Conservation (phyloP, 2,797 vertebrate genomes). For the Amblyopsis hoosieri region DNA sequence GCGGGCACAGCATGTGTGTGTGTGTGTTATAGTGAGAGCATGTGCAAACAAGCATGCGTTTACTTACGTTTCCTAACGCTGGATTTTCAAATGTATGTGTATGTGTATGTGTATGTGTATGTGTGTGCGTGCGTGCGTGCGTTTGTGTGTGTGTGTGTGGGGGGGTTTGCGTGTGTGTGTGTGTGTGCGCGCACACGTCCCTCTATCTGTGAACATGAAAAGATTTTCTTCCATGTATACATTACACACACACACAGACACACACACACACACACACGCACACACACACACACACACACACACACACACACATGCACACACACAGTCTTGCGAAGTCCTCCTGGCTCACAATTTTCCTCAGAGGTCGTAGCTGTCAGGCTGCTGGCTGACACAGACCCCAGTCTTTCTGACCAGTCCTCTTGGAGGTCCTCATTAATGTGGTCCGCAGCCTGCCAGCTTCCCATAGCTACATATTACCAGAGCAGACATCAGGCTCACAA, state of each 20-base stretch:
- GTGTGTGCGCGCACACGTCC: constrained; percentile 26
- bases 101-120: constrained; percentile 21
- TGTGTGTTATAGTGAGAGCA: not conserved
- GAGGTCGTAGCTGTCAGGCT: constrained; percentile 65
- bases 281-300: constrained; percentile 5
- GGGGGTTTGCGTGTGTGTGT: constrained; percentile 29
- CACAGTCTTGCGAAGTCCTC: constrained; percentile 53
- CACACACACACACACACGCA: not conserved
- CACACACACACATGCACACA: not conserved
- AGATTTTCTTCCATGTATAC: constrained; percentile 11
- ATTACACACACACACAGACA: not conserved
- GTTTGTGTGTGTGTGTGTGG: constrained; percentile 22
- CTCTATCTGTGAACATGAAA: constrained; percentile 36
- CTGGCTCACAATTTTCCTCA: constrained; percentile 68
- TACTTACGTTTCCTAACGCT: not conserved
- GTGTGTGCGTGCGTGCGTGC: constrained; percentile 19
- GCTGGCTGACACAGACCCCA: constrained; percentile 55
- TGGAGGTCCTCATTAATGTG: constrained; percentile 75
- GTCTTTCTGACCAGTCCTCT: constrained; percentile 65
- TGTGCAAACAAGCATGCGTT: not conserved
- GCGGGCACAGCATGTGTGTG: not conserved
- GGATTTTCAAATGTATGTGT: not conserved
- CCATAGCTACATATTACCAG: constrained; percentile 60
- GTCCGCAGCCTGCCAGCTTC: constrained; percentile 57
- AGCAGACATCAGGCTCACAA: constrained; percentile 39